Conservation (phyloP, 2,888 invertebrate genomes). For the Gymnocheta viridis region DNA sequence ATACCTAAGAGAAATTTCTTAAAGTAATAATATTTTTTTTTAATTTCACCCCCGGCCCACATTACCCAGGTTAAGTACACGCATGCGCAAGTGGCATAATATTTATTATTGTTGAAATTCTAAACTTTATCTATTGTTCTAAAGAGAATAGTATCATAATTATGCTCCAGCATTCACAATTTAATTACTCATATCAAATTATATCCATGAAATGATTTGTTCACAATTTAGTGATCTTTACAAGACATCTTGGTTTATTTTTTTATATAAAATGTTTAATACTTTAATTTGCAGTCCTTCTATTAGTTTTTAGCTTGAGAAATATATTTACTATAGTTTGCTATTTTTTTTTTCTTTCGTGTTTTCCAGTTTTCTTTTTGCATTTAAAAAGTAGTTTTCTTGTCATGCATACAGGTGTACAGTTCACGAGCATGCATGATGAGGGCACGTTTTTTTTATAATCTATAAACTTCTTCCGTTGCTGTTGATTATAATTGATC, state of each 20-base stretch:
- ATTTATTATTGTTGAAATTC: not conserved
- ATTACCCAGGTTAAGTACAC: no score
- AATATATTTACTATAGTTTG: not conserved
- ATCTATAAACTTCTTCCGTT: conserved; percentile 47
- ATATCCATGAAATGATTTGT: not conserved
- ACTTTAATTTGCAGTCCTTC: not conserved
- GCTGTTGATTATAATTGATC: conserved; percentile 47
- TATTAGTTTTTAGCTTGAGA: not conserved
- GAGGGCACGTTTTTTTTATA: conserved; percentile 55
- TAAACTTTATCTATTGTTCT: no score
- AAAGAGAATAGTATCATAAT: no score
- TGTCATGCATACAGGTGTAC: conserved; percentile 2
- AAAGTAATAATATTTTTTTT: no score
- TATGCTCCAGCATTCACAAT: no score
- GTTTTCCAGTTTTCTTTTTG: not conserved
- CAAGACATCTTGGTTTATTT: no score
- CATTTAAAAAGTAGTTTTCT: not conserved
- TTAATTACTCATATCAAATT: no score
- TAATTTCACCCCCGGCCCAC: no score
- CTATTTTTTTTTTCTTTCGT: not conserved
- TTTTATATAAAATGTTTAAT: not conserved
- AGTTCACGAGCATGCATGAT: conserved; percentile 16
- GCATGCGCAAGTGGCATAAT: no score
- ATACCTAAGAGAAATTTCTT: no score
- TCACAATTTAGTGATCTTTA: conserved; percentile 8